Evolutionary conservation across 2,113 vertebrate genomes (phyloP).

Genomic region (Pantherophis guttatus): DNA sequence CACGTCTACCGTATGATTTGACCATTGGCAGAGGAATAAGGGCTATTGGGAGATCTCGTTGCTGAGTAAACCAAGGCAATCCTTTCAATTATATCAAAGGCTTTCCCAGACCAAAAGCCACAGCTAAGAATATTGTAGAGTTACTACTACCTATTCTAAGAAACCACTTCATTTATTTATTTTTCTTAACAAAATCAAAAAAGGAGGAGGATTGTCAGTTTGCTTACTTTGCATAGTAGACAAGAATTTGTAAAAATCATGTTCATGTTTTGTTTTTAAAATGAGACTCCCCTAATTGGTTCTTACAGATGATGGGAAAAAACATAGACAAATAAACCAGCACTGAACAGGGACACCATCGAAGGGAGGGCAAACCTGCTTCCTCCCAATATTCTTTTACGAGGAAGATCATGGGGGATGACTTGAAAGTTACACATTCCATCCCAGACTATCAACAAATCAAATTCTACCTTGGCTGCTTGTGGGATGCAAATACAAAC

Average conservation of each 20-base stretch:
- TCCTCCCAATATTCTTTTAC: neutral
- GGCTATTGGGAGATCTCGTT: neutral
- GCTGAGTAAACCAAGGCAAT: neutral
- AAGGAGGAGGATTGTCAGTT: neutral
- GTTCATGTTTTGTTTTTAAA: neutral
- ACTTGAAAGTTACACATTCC: neutral
- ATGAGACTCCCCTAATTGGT: neutral
- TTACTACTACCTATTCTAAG: neutral
- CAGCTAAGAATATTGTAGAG: neutral
- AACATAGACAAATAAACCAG: neutral
- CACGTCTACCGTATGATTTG: neutral
- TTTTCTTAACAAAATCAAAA: neutral
- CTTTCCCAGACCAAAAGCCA: conserved; percentile 27
- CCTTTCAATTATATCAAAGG: conserved; percentile 14
- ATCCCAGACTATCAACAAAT: neutral
- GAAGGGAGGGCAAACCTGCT: neutral
- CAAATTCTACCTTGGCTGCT: neutral
- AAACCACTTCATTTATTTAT: neutral
- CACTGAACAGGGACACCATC: neutral
- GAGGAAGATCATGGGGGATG: neutral
- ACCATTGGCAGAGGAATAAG: neutral
- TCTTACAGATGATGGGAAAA: neutral
- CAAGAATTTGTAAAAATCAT: neutral
- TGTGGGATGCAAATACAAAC: neutral
- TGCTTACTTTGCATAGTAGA: neutral